These are phyloP conservation scores for Aleadryas rufinucha DNA, from an alignment of 2,113 vertebrate species.

Conservation along the genomic window DNA sequence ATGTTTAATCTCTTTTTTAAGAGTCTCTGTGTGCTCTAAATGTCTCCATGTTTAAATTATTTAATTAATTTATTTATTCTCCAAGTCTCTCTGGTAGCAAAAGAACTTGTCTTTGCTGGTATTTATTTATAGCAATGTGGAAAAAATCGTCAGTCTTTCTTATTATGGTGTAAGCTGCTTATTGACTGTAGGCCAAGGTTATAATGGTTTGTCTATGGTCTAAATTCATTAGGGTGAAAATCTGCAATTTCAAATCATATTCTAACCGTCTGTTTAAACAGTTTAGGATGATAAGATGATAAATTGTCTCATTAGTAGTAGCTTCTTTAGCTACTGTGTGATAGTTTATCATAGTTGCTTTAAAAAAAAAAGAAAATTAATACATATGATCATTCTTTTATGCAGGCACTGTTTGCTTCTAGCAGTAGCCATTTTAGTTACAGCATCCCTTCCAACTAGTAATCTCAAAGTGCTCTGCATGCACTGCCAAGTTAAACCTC, in stretches of 20 bases:
- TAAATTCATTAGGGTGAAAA: conserved; percentile 20
- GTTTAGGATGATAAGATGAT: not conserved
- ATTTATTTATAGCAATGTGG: not conserved
- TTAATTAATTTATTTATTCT: conserved; percentile 53
- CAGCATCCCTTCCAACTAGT: not conserved
- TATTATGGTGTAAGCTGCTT: not conserved
- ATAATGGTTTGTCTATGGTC: not conserved
- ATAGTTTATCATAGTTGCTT: not conserved
- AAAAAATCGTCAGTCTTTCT: not conserved
- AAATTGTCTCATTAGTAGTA: not conserved
- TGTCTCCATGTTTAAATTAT: conserved; percentile 28
- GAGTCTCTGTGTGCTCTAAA: not conserved
- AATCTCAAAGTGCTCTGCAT: not conserved
- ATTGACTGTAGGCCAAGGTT: not conserved
- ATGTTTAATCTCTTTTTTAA: conserved; percentile 17
- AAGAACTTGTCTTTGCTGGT: not conserved
- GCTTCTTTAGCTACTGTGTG: not conserved
- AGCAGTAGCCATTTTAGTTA: not conserved
- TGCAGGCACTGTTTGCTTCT: not conserved
- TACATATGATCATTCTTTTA: accelerated
- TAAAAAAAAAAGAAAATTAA: not conserved
- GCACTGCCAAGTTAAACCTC: not conserved
- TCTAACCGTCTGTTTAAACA: not conserved
- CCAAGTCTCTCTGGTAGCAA: not conserved
- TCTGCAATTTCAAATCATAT: not conserved